Conservation (phyloP, 92 coral and sea anemone species). For the Parazoanthus atlanticus region DNA sequence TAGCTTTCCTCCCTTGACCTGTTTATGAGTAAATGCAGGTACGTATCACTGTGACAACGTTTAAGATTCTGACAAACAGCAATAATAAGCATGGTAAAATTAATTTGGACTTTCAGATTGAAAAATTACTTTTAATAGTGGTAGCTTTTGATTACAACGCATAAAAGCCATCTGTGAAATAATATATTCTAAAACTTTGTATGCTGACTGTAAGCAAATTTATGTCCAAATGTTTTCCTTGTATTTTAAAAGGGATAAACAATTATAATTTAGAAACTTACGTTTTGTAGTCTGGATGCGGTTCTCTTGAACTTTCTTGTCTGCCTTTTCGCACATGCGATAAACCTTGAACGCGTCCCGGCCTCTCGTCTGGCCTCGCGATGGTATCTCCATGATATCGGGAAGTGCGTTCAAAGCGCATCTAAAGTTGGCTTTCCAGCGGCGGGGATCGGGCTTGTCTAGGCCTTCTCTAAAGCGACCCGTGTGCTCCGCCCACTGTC, state of each 20-base stretch:
- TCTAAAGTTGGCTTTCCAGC: conserved; percentile 99
- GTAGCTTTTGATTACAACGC: neutral
- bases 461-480: conserved; percentile 82
- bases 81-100: neutral
- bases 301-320: conserved; percentile 14
- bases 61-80: neutral
- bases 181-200: too few relatives aligned
- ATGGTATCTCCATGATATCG: conserved; percentile 85
- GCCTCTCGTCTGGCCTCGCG: conserved; percentile 86
- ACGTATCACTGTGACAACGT: neutral
- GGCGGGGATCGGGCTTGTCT: conserved; percentile 88
- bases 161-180: neutral
- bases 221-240: neutral
- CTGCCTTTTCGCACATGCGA: conserved; percentile 67
- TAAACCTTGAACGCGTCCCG: conserved; percentile 93
- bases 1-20: neutral
- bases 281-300: conserved; percentile 18
- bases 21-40: neutral
- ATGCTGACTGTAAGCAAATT: neutral
- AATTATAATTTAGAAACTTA: neutral
- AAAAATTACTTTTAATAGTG: too few relatives aligned
- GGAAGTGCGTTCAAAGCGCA: conserved; percentile 99
- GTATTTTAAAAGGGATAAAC: too few relatives aligned
- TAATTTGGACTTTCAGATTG: neutral
- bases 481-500: conserved; percentile 91